Base-by-base conservation (phyloP, 1,140 invertebrate species). In the Drosophila pruinosa region DNA sequence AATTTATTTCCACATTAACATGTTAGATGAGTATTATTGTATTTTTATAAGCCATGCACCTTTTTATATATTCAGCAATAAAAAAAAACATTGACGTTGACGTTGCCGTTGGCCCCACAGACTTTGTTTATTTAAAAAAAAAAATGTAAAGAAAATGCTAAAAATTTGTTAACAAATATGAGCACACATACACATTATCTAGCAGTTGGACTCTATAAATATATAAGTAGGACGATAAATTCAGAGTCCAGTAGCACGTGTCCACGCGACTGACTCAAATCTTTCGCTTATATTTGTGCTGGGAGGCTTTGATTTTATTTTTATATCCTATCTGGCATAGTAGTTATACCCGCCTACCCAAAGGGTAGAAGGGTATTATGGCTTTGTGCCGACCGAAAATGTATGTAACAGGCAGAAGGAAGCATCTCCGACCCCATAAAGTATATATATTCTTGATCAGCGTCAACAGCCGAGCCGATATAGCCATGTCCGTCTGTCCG, bases 231-330 rank as follows among this genome's bases (percentile, higher is more conserved):
- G 38, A 24, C 22, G 47, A 70, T 48, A 72, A 70, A 69, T 80
- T 69, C 10, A 43, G 15, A 62, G 62, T 39, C 45, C 24, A 56
- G 45, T 41, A 50, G 65, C 80, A 86, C 81, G 80, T 85, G 80
- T 47, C 43, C 81, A 86, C 80, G 81, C 76, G 81, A 79, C 68
- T 15, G 8, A 50, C 10, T 12, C 17, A 36, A 59, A 73, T 24
- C 53, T 15, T 36, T 7, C 14, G 10, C 24, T 22, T 52, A 4
- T 21, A 28, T 28, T 36, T 5, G 28, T 53, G 22, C 31, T 24
- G 36, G 36, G 5, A 4, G 24, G 22, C 45, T 68, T 47, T 65
- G 52, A 36, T 53, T 45, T 65, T 83, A 83, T 85, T 80, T 85
- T 85, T 59, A 67, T 76, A 21, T 19, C 31, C 15, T 19, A 43